Base-by-base conservation (phyloP, 2,113 vertebrate genomes). In the Marmota monax region DNA sequence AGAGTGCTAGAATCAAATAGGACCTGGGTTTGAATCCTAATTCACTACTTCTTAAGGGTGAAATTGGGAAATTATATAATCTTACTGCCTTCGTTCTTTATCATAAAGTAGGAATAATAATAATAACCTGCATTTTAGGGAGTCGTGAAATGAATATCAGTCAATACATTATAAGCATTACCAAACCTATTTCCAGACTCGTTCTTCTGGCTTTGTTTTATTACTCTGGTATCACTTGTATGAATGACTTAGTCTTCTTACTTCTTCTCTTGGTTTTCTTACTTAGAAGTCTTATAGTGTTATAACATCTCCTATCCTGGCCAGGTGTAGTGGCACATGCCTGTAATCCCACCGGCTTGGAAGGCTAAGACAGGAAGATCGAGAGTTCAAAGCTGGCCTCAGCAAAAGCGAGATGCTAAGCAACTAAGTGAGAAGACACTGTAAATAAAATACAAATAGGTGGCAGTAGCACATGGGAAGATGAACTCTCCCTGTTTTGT, bases 391-490 rank as follows among this genome's bases (percentile, higher is more conserved):
- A 56, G 53, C 53, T 18, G 18, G 53, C 53, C 17, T 56, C 17
- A 20, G 53, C 17, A 56, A 56, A 56, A 56, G 53, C 1, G 18
- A 56, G 53, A 20, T 56, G 53, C 53, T 56, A 56, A 56, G 17
- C 53, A 56, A 56, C 17, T 56, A 5, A 56, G 53, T 56, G 18
- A 56, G 53, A 56, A 56, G 53, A 56, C 53, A 5, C 5, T 18
- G 16, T 56, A 56, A 56, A 56, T 56, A 56, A 56, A 56, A 20
- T 56, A 56, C 45, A 8, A 45, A 45, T 45, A 97, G 82, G 87
- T 80, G 96, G 87, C 96, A 90, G 0, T 73, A 97, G 95, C 96
- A 95, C 95, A 97, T 45, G 89, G 94, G 95, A 96, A 95, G 70
- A 89, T 94, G 94, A 92, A 92, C 27, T 96, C 88, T 92, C 85